Conservation (phyloP, 2,888 invertebrate species). For the Boloria euphrosyne region DNA sequence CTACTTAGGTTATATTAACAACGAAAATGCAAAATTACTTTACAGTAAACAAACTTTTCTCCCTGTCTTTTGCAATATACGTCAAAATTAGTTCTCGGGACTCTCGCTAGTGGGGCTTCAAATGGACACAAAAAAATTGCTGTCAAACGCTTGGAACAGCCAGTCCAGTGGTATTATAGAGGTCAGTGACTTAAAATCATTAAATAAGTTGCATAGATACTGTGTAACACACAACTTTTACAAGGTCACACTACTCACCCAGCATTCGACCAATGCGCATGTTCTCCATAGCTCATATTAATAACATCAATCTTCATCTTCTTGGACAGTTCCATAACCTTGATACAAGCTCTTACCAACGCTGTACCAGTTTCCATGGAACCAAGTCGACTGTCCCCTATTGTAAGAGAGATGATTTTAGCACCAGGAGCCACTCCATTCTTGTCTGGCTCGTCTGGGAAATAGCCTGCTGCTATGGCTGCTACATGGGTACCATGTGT, state of each 20-base stretch:
- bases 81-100: too few relatives aligned
- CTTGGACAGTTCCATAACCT: slow-evolving; percentile 88
- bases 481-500: slow-evolving; percentile 99
- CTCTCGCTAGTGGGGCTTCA: too few relatives aligned
- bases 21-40: too few relatives aligned
- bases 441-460: slow-evolving; percentile 91
- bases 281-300: slow-evolving; percentile 99
- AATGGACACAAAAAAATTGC: too few relatives aligned
- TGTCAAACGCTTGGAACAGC: too few relatives aligned
- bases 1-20: too few relatives aligned
- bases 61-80: too few relatives aligned
- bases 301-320: slow-evolving; percentile 90
- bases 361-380: slow-evolving; percentile 99
- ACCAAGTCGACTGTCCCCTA: slow-evolving; percentile 95
- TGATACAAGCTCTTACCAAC: slow-evolving; percentile 94
- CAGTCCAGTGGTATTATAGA: too few relatives aligned
- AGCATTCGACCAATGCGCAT: slow-evolving; percentile 93
- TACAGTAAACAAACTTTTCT: too few relatives aligned
- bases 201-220: too few relatives aligned
- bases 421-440: slow-evolving; percentile 99
- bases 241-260: slow-evolving; percentile 84
- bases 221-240: neutral
- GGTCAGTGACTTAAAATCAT: too few relatives aligned
- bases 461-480: slow-evolving; percentile 95
- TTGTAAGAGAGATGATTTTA: slow-evolving; percentile 94